Conservation (phyloP, 2,797 vertebrate genomes). For the Harpagifer antarcticus region DNA sequence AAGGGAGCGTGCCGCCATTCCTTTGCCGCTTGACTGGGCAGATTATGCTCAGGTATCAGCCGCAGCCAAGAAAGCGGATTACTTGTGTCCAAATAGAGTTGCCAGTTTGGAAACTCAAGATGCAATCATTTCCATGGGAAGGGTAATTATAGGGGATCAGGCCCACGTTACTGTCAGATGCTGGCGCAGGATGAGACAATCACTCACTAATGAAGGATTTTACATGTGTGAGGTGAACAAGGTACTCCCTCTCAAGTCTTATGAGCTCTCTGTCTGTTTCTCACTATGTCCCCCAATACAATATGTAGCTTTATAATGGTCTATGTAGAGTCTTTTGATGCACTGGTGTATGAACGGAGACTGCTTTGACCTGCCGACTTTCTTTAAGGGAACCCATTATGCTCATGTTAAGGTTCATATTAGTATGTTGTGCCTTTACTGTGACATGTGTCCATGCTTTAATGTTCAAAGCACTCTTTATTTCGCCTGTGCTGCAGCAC, state of each 20-base stretch:
- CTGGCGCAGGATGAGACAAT: slow-evolving; percentile 80
- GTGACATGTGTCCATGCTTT: too few species aligned
- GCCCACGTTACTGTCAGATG: slow-evolving; percentile 76
- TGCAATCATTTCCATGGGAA: slow-evolving; percentile 82
- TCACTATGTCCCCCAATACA: neutral
- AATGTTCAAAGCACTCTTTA: too few species aligned
- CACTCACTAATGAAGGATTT: slow-evolving; percentile 85
- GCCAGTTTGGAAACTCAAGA: slow-evolving; percentile 87
- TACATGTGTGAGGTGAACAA: slow-evolving; percentile 78
- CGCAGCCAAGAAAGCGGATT: slow-evolving; percentile 84
- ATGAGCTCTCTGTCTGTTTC: slow-evolving; percentile 28
- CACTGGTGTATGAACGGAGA: neutral
- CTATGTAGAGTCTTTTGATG: slow-evolving; percentile 22
- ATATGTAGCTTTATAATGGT: slow-evolving; percentile 1
- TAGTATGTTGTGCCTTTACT: too few species aligned
- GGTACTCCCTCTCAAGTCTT: slow-evolving; percentile 51
- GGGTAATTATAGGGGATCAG: slow-evolving; percentile 85
- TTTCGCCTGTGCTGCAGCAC: too few species aligned
- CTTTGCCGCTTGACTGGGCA: slow-evolving; percentile 78
- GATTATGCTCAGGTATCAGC: slow-evolving; percentile 87
- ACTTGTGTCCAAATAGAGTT: slow-evolving; percentile 86
- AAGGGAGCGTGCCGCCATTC: slow-evolving; percentile 69
- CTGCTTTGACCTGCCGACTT: slow-evolving; percentile 22
- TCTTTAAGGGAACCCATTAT: too few species aligned
- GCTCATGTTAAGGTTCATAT: too few species aligned